A percentile compares a stretch with the other conserved stretches of the same genome.
phyloP scores from a whole-genome alignment of 2,113 vertebrate genomes.

The Paralichthys olivaceus region DNA sequence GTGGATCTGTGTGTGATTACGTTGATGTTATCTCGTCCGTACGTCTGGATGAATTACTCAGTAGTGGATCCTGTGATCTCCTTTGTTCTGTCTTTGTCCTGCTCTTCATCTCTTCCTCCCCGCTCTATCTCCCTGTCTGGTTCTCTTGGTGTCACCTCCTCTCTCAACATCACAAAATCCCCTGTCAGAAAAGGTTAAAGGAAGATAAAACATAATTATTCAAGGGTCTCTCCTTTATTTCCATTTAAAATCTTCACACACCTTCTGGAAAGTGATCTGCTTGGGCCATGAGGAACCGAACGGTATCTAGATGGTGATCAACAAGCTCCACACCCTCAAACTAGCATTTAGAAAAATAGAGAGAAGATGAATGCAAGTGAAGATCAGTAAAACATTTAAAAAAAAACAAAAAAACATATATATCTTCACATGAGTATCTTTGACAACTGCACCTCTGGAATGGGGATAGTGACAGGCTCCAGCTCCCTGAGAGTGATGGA shows the following conservation, averaged over 20 bases:
- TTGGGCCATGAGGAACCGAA: constrained; percentile 84
- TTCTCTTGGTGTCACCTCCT: constrained; percentile 7
- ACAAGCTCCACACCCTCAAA: constrained; percentile 84
- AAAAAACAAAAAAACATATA: background rate
- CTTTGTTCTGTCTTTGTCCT: constrained; percentile 28
- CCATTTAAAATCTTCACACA: constrained; percentile 37
- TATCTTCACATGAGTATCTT: background rate
- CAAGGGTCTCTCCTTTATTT: background rate
- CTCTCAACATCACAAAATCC: constrained; percentile 18
- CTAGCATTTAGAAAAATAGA: constrained; percentile 15
- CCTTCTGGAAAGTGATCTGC: constrained; percentile 77
- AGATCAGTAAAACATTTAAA: background rate
- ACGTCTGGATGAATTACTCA: constrained; percentile 57
- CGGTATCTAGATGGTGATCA: constrained; percentile 58
- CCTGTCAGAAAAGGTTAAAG: constrained; percentile 13
- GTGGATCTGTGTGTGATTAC: constrained; percentile 6
- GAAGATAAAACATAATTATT: background rate
- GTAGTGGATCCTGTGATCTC: constrained; percentile 51
- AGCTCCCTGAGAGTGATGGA: constrained; percentile 85
- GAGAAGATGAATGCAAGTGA: background rate
- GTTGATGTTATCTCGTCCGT: background rate
- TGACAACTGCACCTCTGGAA: constrained; percentile 74
- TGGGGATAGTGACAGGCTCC: constrained; percentile 68
- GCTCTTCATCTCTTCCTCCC: constrained; percentile 14
- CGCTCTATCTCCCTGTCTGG: background rate